Base-by-base conservation (phyloP, 2,797 vertebrate genomes). In the Acipenser transmontanus region DNA sequence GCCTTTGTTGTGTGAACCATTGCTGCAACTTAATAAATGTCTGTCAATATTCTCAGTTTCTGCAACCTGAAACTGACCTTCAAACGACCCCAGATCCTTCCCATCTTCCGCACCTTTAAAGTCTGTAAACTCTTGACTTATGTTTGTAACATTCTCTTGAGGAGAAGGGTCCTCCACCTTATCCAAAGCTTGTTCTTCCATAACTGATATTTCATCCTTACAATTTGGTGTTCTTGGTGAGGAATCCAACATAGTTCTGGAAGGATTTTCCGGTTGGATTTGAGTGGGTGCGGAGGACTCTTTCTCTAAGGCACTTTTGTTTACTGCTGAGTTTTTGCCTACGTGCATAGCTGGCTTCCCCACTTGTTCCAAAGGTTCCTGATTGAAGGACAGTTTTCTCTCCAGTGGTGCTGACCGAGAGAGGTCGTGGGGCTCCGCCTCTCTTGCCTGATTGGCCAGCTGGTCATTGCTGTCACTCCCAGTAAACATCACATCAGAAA, bases 61-160 rank as follows among this genome's bases (percentile, higher is more conserved):
- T 49, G 68, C 68, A 49, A 67, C 72, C 71, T 74, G 74, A 0
- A 74, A 83, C 12, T 78, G 83, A 0, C 82, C 80, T 63, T 78
- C 0, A 6, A 89, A 83, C 49, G 81, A 82, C 50, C 88, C 81
- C 50, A 93, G 86, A 67, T 91, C 91, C 54, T 81, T 85, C 5
- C 88, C 91, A 8, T 96, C 94, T 4, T 93, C 94, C 0, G 86
- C 95, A 0, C 96, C 92, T 91, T 98, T 96, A 76, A 99, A 99
- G 79, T 99, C 96, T 0, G 93, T 97, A 73, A 98, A 99, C 76
- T 92, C 91, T 71, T 86, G 89, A 79, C 85, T 89, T 77, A n/a
- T 34, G 50, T 50, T 9, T 4, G 47, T 49, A 61, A 49, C 61
- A 63, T 57, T 59, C 61, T 90, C 87, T 61, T 90, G 88, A 6